phyloP scores from a whole-genome alignment of 2,797 vertebrate species.

The Erethizon dorsatum region DNA sequence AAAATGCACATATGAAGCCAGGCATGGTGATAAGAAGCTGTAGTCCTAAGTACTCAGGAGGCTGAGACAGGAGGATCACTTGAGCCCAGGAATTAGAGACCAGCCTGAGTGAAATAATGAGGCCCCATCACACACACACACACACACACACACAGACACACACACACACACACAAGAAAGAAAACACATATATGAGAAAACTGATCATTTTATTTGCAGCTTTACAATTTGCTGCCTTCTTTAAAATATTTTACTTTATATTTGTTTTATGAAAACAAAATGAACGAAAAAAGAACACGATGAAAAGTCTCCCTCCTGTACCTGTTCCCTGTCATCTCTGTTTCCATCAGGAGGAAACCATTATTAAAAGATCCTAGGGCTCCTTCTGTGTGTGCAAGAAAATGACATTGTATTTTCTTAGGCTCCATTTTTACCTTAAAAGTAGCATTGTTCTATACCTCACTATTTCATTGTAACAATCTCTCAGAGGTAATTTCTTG shows the following conservation, averaged over 20 bases:
- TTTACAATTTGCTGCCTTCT: constrained; percentile 4
- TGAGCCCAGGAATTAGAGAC: neutral
- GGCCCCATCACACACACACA: neutral
- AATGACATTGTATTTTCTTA: neutral
- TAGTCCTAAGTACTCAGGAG: neutral
- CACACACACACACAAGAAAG: no score
- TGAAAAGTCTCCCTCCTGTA: neutral
- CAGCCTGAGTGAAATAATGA: neutral
- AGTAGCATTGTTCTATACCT: neutral
- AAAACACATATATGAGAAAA: neutral
- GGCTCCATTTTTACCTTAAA: neutral
- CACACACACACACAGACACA: neutral
- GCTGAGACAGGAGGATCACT: neutral
- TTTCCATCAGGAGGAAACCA: neutral
- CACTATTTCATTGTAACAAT: constrained; percentile 8
- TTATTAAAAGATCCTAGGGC: neutral
- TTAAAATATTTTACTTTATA: constrained; percentile 28
- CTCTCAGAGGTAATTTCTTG: neutral
- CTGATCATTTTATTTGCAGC: neutral
- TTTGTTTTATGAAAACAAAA: neutral
- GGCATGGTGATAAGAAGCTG: neutral
- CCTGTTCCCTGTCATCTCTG: neutral
- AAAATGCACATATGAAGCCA: neutral
- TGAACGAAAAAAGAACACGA: neutral
- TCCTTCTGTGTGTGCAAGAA: neutral